Evolutionary conservation across 2,797 vertebrate species (phyloP), one percentile per base, ranked within the genome.

Genomic region (Hydrophis major): DNA sequence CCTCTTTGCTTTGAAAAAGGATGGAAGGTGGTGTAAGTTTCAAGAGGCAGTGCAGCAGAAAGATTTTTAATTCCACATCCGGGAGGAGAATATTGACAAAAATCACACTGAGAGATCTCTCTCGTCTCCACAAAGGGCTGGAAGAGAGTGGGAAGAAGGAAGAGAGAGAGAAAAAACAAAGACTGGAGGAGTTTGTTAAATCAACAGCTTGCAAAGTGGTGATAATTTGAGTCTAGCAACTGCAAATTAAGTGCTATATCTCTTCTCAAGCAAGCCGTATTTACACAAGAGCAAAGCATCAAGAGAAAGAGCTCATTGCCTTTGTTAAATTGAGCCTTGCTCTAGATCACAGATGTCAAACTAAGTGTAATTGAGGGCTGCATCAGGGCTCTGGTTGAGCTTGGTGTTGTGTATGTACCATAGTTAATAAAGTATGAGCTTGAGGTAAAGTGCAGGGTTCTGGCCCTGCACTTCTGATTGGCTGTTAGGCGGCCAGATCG

Each of bases 171-270:
- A 2, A 6, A 2, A 0, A 27, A 89, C 47, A 42, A 78, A 91
- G 83, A 4, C 0, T 90, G 90, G 94, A 93, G 94, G 61, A 92
- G 93, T 94, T 92, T 56, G 89, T 90, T 90, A 87, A 92, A 63
- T 93, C 89, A 86, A 83, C 92, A 95, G 95, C 92, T 87, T 63
- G 59, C 8, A 61, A 87, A 93, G 94, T 18, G 20, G 87, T 94
- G 93, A 55, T 94, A n/a, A 94, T 96, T 96, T 96, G 95, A 92
- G 93, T 92, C 89, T 92, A 74, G 53, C 90, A 90, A 89, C 94
- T 95, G 94, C 96, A 14, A 4, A 22, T 92, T 55, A 28, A 86
- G 78, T 37, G 11, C 7, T 1, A 0, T 53, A 90, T 1, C 3
- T 27, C 86, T 92, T 57, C 0, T 3, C 69, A 60, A 53, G 66